Percentiles rank a stretch among this genome's conserved stretches.
Evolutionary conservation across 2,888 invertebrate species (phyloP).

Genomic region (Thalpophila matura): DNA sequence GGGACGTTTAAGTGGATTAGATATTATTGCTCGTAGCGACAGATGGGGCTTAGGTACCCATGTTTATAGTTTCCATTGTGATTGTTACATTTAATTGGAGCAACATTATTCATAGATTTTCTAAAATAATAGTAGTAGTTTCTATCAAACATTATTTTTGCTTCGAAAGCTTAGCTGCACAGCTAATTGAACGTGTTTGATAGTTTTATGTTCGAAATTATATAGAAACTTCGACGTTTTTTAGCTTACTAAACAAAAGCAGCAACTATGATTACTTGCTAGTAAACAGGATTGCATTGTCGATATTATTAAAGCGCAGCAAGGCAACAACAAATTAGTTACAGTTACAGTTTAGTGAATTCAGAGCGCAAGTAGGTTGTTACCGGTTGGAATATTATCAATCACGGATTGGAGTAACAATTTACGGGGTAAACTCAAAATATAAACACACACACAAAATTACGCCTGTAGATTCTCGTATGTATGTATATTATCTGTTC

Average conservation of each 20-base stretch:
- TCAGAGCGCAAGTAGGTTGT: slow-evolving; percentile 7
- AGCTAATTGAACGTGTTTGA: too few relatives aligned
- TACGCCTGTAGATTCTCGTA: too few relatives aligned
- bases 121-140: too few relatives aligned
- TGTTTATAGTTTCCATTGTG: slow-evolving; percentile 54
- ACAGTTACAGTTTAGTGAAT: slow-evolving; percentile 27
- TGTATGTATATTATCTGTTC: too few relatives aligned
- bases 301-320: slow-evolving; percentile 1
- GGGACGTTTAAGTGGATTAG: slow-evolving; percentile 83
- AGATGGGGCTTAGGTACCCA: slow-evolving; percentile 64
- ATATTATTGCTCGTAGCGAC: slow-evolving; percentile 71
- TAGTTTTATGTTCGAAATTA: too few relatives aligned
- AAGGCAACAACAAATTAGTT: slow-evolving; percentile 1
- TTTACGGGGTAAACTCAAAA: slow-evolving; percentile 4
- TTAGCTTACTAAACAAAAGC: background rate
- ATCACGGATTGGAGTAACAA: slow-evolving; percentile 1
- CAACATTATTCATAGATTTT: background rate
- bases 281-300: background rate
- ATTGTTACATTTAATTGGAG: slow-evolving; percentile 57
- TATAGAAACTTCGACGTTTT: too few relatives aligned
- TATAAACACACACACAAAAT: background rate
- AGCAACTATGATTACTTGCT: slow-evolving; percentile 8
- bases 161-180: too few relatives aligned
- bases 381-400: slow-evolving; percentile 1
- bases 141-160: too few relatives aligned